Conservation (phyloP, 2,797 vertebrate genomes). For the Gadopsis bispinosus region DNA sequence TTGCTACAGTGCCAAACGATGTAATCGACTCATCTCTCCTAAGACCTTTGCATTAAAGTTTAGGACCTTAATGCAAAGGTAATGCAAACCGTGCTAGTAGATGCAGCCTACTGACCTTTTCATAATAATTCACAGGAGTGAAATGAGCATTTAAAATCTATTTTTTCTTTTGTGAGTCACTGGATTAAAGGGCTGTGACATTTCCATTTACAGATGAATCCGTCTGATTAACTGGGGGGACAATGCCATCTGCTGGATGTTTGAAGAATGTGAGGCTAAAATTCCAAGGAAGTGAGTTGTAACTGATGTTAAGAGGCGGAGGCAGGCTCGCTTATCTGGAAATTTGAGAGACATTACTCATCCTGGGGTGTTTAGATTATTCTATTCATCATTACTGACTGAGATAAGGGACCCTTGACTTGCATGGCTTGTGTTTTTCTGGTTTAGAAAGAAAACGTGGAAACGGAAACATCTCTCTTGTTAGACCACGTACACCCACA, state of each 20-base stretch:
- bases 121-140: conserved; percentile 41
- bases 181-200: conserved; percentile 56
- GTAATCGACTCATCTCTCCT: conserved; percentile 11
- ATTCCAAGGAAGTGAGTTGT: conserved; percentile 13
- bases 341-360: conserved; percentile 58
- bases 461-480: neutral
- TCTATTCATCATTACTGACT: conserved; percentile 10
- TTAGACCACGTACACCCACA: conserved; percentile 3
- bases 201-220: conserved; percentile 22
- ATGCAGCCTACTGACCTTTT: conserved; percentile 23
- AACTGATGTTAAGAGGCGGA: conserved; percentile 46
- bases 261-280: neutral
- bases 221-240: conserved; percentile 57
- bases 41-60: conserved; percentile 13
- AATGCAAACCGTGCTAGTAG: conserved; percentile 7
- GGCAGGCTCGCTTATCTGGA: conserved; percentile 53
- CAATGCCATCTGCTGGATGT: conserved; percentile 77
- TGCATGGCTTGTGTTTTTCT: conserved; percentile 16
- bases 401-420: conserved; percentile 5
- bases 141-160: conserved; percentile 35
- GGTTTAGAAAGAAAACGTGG: conserved; percentile 4
- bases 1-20: conserved; percentile 26
- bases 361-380: conserved; percentile 17
- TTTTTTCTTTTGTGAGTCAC: conserved; percentile 43
- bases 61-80: no score